Evolutionary conservation across 2,888 invertebrate genomes (phyloP).

Genomic region (Nasonovia ribisnigri): DNA sequence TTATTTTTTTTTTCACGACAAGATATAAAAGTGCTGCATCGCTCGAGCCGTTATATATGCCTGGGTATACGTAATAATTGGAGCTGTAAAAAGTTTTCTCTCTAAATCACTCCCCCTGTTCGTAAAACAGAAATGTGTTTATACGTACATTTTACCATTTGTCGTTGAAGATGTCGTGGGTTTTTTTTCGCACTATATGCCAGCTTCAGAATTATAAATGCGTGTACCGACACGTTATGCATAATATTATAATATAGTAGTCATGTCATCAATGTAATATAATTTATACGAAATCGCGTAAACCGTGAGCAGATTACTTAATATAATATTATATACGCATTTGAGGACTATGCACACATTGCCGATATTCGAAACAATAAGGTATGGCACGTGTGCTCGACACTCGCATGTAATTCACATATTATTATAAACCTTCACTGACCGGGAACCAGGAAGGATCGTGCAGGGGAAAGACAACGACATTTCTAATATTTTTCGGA

Average conservation of each 20-base stretch:
- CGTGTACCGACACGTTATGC: neutral
- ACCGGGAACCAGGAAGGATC: neutral
- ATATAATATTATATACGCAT: neutral
- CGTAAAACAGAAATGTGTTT: neutral
- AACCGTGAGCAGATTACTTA: neutral
- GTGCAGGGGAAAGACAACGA: neutral
- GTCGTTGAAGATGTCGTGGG: neutral
- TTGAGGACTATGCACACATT: neutral
- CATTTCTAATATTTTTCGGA: neutral
- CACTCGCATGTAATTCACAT: neutral
- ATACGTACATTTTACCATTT: neutral
- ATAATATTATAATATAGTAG: neutral
- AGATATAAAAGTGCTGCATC: neutral
- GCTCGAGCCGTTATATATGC: neutral
- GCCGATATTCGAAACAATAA: neutral
- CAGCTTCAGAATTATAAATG: conserved; percentile 16
- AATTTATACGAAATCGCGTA: conserved; percentile 6
- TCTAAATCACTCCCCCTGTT: neutral
- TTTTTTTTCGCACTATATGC: neutral
- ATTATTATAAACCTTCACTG: neutral
- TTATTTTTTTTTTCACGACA: neutral
- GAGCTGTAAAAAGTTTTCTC: conserved; percentile 39
- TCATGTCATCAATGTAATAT: conserved; percentile 10
- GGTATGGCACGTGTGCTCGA: neutral
- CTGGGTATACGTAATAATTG: neutral